A percentile compares a stretch with the other conserved stretches of the same genome.
Conservation (phyloP, 1,140 invertebrate species). For the Musca vetustissima region DNA sequence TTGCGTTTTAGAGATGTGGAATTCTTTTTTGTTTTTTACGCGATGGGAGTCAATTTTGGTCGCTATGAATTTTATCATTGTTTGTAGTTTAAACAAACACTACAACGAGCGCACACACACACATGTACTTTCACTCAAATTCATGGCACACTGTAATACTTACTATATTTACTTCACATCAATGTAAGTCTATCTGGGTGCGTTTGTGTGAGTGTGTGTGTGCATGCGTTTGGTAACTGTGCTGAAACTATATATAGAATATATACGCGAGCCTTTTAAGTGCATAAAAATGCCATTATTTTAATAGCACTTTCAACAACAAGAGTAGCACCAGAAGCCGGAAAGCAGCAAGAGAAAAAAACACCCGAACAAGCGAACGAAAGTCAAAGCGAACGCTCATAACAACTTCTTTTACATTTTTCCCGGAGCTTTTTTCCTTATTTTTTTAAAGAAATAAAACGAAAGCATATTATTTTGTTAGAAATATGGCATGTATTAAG, state of each 20-base stretch:
- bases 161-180: no score
- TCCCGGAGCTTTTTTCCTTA: no score
- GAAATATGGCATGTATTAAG: no score
- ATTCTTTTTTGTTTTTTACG: no score
- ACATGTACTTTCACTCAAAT: background rate
- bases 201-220: background rate
- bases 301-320: constrained; percentile 7
- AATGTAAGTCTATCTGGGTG: no score
- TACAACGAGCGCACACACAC: background rate
- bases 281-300: constrained; percentile 23
- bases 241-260: background rate
- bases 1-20: no score
- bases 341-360: background rate
- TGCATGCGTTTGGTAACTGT: no score
- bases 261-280: constrained; percentile 7
- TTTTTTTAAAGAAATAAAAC: no score
- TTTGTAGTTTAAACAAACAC: background rate
- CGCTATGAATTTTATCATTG: background rate
- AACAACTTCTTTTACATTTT: no score
- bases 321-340: no score
- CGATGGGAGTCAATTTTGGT: no score
- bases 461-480: no score
- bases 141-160: background rate
- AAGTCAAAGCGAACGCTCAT: background rate
- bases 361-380: background rate